These are phyloP conservation scores for Cydia amplana DNA, from an alignment of 1,140 invertebrate species.

Conservation along the genomic window DNA sequence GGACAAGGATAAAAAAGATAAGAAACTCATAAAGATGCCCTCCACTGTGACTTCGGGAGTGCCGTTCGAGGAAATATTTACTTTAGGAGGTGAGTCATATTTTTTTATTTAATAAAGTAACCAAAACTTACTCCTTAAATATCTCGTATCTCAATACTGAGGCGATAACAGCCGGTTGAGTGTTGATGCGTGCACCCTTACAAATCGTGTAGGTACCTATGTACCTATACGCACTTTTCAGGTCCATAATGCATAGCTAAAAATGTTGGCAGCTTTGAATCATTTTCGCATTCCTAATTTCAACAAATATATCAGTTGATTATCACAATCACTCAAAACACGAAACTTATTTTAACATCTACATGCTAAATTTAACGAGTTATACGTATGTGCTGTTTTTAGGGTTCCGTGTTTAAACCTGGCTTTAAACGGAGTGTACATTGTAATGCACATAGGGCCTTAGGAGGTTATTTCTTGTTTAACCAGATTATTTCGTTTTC, in stretches of 20 bases:
- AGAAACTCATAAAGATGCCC: conserved; percentile 82
- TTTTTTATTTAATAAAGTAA: neutral
- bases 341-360: neutral
- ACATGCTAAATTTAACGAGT: neutral
- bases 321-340: neutral
- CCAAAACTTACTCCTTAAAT: no score
- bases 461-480: no score
- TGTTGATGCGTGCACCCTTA: no score
- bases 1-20: conserved; percentile 87
- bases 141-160: no score
- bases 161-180: no score
- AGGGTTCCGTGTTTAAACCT: no score
- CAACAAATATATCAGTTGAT: neutral
- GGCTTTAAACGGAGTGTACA: neutral
- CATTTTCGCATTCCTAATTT: no score
- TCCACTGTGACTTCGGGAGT: conserved; percentile 74
- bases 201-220: no score
- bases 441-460: neutral
- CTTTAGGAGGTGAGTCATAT: conserved; percentile 81
- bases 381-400: neutral
- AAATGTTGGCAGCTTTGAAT: no score
- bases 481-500: no score
- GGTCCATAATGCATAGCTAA: no score
- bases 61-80: conserved; percentile 82
- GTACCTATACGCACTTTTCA: no score